Conservation (phyloP, 2,113 vertebrate genomes). For the Lamprologus callipterus region DNA sequence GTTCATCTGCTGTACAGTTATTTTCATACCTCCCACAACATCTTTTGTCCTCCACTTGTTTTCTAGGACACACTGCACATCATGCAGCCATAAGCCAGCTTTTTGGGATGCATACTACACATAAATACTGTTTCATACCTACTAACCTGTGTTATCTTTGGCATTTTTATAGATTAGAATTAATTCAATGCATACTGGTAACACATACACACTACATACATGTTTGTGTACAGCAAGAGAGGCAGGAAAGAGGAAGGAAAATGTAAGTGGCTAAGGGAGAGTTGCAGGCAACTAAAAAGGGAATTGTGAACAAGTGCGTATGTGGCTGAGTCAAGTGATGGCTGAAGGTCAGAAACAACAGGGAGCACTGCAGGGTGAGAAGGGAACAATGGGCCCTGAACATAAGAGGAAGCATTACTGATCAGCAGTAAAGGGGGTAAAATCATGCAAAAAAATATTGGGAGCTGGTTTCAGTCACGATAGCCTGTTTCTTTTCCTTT, state of each 20-base stretch:
- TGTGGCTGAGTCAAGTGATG: neutral
- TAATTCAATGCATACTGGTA: neutral
- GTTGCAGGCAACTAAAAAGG: neutral
- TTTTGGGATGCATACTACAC: neutral
- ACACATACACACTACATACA: neutral
- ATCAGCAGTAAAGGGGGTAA: neutral
- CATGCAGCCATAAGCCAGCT: neutral
- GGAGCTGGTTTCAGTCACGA: neutral
- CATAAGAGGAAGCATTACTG: neutral
- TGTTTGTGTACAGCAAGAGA: neutral
- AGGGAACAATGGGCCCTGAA: neutral
- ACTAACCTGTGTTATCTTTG: neutral
- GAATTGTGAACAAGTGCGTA: neutral
- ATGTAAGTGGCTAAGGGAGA: neutral
- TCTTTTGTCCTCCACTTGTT: neutral
- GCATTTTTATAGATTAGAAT: neutral
- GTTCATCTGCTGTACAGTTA: neutral
- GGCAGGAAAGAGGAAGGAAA: neutral
- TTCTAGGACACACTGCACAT: neutral
- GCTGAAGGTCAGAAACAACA: neutral
- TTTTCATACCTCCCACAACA: neutral
- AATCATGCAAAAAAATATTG: neutral
- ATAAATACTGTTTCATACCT: neutral
- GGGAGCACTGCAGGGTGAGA: neutral
- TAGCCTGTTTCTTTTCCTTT: neutral